Evolutionary conservation across 2,888 invertebrate genomes (phyloP).

Genomic region (Tetragonula carbonaria): DNA sequence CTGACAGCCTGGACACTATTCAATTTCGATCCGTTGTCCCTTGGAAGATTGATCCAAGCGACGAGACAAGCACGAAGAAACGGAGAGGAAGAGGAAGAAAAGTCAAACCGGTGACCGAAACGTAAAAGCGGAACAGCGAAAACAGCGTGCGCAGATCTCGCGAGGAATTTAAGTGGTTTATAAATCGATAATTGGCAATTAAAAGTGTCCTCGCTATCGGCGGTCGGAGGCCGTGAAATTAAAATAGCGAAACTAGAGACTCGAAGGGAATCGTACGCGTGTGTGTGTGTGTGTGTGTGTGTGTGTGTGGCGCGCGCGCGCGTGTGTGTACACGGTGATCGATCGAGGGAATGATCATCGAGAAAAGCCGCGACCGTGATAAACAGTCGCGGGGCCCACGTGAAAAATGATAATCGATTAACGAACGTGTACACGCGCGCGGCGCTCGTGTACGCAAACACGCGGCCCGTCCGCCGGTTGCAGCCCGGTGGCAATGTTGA

Average conservation of each 20-base stretch:
- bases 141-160: slow-evolving; percentile 16
- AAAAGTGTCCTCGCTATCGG: slow-evolving; percentile 51
- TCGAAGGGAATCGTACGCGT: not conserved
- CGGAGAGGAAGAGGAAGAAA: not conserved
- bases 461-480: not conserved
- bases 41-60: not conserved
- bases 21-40: not conserved
- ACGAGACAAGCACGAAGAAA: not conserved
- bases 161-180: slow-evolving; percentile 55
- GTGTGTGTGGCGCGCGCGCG: not conserved
- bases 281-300: not conserved
- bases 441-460: slow-evolving; percentile 5
- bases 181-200: slow-evolving; percentile 60
- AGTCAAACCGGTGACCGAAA: slow-evolving; percentile 1
- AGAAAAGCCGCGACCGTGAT: slow-evolving; percentile 39
- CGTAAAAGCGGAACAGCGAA: slow-evolving; percentile 7
- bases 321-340: slow-evolving; percentile 9
- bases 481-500: slow-evolving; percentile 45
- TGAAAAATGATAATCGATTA: slow-evolving; percentile 57
- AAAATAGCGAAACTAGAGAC: slow-evolving; percentile 44
- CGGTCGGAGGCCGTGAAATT: slow-evolving; percentile 45
- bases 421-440: slow-evolving; percentile 18
- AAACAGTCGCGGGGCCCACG: slow-evolving; percentile 32
- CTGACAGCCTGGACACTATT: not conserved
- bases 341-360: slow-evolving; percentile 40